These are phyloP conservation scores for Acanthosepion pharaonis DNA, from an alignment of 2,888 invertebrate genomes.

Conservation along the genomic window DNA sequence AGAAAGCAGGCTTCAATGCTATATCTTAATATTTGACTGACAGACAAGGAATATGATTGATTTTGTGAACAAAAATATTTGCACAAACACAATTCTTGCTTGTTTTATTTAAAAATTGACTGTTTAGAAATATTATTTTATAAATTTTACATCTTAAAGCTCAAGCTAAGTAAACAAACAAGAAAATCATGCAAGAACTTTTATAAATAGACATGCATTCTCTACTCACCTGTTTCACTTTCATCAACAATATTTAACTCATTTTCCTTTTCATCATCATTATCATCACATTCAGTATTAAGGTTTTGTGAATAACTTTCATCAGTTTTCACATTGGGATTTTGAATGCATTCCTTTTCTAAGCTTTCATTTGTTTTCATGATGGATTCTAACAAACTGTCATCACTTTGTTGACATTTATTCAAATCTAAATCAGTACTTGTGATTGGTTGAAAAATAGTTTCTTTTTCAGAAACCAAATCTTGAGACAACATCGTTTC, in stretches of 20 bases:
- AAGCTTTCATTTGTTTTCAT: not conserved
- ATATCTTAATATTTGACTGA: too few relatives aligned
- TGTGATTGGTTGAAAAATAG: not conserved
- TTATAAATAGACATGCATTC: not conserved
- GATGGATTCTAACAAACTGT: not conserved
- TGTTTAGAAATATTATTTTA: too few relatives aligned
- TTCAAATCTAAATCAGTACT: not conserved
- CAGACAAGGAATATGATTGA: too few relatives aligned
- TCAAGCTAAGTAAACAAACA: too few relatives aligned
- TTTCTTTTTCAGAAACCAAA: not conserved
- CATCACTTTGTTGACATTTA: not conserved
- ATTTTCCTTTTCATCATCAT: conserved; percentile 35
- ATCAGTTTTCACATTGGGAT: not conserved
- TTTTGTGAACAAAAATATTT: too few relatives aligned
- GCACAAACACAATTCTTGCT: too few relatives aligned
- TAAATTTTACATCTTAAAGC: too few relatives aligned
- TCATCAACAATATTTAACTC: not conserved
- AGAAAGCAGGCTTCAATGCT: too few relatives aligned
- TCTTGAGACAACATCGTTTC: not conserved
- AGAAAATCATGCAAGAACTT: not conserved
- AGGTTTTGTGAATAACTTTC: not conserved
- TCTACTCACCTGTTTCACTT: not conserved
- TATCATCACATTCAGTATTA: conserved; percentile 40
- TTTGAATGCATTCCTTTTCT: not conserved
- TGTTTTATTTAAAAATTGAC: too few relatives aligned